Evolutionary conservation across 1,140 invertebrate genomes (phyloP).

Genomic region (Thaumatotibia leucotreta): DNA sequence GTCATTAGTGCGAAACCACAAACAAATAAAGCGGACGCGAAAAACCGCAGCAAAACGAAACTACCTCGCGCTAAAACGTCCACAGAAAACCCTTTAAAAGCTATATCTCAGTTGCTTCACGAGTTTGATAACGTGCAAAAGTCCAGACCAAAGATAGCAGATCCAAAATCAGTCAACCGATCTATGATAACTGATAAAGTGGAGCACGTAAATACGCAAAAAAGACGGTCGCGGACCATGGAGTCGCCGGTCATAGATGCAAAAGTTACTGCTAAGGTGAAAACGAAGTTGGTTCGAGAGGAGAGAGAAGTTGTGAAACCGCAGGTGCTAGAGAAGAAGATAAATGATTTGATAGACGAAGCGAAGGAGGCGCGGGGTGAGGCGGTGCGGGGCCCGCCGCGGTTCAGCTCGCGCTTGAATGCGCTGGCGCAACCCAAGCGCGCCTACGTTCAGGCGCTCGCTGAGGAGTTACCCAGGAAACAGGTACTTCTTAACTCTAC

Average conservation of each 20-base stretch:
- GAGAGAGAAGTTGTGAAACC: slow-evolving; percentile 24
- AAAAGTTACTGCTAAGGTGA: background rate
- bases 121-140: slow-evolving; percentile 60
- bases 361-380: slow-evolving; percentile 61
- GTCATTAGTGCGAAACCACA: slow-evolving; percentile 47
- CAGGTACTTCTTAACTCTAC: too few relatives aligned
- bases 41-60: slow-evolving; percentile 29
- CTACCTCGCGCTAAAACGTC: slow-evolving; percentile 22
- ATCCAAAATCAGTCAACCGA: slow-evolving; percentile 32
- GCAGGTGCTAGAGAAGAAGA: slow-evolving; percentile 31
- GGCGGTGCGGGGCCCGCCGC: slow-evolving; percentile 57
- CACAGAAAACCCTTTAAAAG: slow-evolving; percentile 54
- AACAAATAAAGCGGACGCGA: slow-evolving; percentile 27
- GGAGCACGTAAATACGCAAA: background rate
- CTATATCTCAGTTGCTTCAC: slow-evolving; percentile 60
- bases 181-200: background rate
- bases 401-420: slow-evolving; percentile 45
- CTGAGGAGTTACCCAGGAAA: slow-evolving; percentile 42
- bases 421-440: slow-evolving; percentile 60
- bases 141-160: slow-evolving; percentile 33
- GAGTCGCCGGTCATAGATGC: background rate
- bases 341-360: slow-evolving; percentile 55
- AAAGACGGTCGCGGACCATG: background rate
- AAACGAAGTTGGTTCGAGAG: background rate
- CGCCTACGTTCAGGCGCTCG: slow-evolving; percentile 45